phyloP scores from a whole-genome alignment of 2,888 invertebrate genomes.

The Barypeithes pellucidus region DNA sequence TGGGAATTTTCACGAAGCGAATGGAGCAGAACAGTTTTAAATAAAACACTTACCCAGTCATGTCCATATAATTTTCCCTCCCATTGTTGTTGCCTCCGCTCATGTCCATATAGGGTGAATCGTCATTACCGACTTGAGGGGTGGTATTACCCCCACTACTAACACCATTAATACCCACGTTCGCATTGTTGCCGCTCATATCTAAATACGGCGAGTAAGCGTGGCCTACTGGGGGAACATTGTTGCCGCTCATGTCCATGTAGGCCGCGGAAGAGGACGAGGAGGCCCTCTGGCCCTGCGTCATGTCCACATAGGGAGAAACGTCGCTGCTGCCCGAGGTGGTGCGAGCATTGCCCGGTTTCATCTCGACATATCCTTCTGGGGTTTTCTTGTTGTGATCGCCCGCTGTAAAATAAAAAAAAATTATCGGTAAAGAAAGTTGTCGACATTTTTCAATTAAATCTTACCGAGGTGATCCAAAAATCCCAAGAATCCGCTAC shows the following conservation, averaged over 20 bases:
- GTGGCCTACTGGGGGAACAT: constrained; percentile 22
- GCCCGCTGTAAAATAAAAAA: not conserved
- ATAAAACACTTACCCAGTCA: constrained; percentile 43
- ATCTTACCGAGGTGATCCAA: constrained; percentile 16
- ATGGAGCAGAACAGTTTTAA: too few species aligned
- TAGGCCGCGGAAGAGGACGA: constrained; percentile 70
- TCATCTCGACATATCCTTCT: constrained; percentile 71
- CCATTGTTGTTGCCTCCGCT: constrained; percentile 20
- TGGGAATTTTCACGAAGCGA: too few species aligned
- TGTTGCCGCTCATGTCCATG: constrained; percentile 70
- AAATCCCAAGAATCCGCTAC: constrained; percentile 25
- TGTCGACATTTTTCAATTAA: too few species aligned
- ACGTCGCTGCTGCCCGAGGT: constrained; percentile 58
- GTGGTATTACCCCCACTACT: not conserved
- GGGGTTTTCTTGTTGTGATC: constrained; percentile 51
- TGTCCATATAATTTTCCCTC: constrained; percentile 44
- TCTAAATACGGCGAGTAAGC: constrained; percentile 58
- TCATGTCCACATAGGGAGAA: constrained; percentile 58
- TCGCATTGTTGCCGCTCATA: constrained; percentile 57
- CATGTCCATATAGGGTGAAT: constrained; percentile 49
- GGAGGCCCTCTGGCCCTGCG: constrained; percentile 52
- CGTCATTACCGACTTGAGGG: constrained; percentile 17
- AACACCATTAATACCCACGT: constrained; percentile 35
- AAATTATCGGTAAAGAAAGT: too few species aligned
- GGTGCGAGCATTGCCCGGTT: constrained; percentile 61